phyloP scores from a whole-genome alignment of 2,797 vertebrate species.

The Glossophaga mutica region DNA sequence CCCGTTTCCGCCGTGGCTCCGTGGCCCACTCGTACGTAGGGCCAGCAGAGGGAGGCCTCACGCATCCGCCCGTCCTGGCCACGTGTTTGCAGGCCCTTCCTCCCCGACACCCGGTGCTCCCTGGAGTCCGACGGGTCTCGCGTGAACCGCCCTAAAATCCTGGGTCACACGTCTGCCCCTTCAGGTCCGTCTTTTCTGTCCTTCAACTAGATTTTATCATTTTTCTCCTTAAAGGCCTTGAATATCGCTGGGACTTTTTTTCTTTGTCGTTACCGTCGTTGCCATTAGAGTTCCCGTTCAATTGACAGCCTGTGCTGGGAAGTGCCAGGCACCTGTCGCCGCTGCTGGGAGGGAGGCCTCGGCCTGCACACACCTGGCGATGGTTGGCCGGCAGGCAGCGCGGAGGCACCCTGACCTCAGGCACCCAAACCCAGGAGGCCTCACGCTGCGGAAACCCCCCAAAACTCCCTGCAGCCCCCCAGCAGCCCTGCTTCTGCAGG shows the following conservation, averaged over 20 bases:
- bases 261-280: rapidly evolving
- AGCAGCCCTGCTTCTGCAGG: no score
- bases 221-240: not conserved
- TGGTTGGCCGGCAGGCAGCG: rapidly evolving
- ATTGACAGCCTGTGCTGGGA: not conserved
- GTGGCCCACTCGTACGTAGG: not conserved
- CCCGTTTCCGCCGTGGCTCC: not conserved
- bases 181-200: no score
- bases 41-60: not conserved
- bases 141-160: no score
- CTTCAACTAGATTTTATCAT: rapidly evolving
- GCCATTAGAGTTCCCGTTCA: not conserved
- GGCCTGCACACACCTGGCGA: rapidly evolving
- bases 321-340: rapidly evolving
- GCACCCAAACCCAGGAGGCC: no score
- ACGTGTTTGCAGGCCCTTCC: not conserved
- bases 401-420: rapidly evolving
- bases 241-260: not conserved
- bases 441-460: no score
- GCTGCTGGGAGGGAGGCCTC: rapidly evolving
- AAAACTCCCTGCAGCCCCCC: no score
- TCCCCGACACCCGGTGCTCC: rapidly evolving
- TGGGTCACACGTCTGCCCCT: rapidly evolving
- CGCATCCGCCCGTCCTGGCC: no score
- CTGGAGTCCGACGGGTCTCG: rapidly evolving